Evolutionary conservation across 2,888 invertebrate species (phyloP), one percentile per base, ranked within the genome.

Genomic region (Athripsodes cinereus): DNA sequence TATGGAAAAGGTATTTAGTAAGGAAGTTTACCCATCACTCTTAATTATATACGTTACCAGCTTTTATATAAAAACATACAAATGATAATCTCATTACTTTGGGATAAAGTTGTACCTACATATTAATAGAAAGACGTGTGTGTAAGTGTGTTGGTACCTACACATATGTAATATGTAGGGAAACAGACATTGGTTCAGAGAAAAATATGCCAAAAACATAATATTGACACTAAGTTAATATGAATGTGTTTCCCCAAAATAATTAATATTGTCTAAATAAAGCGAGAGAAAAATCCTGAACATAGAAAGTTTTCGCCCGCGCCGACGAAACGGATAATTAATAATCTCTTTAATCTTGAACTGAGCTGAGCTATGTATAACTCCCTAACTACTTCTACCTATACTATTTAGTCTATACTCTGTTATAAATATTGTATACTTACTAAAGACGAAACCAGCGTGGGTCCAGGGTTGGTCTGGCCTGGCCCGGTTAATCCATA

Each of bases 321-420:
- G 31, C 60, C 48, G 50, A 52, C 59, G 51, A 56, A 26, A 35
- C 47, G 56, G 59, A 56, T 52, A 57, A 60, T 60, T 60, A 60
- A 60, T 60, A 60, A 60, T 57, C 53, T 40, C 51, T 54, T 54
- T 60, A 57, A 60, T 60, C 60, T 55, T 47, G 57, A 22, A 35
- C 53, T 40, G 40, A 31, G n/a, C 31, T 31, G 31, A n/a, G 44
- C 40, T 31, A 34, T 52, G 52, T 34, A 52, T 20, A 52, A 31
- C 35, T 52, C 52, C 20, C 52, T 26, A 26, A 26, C 26, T 26
- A 26, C 26, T 26, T 26, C 26, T 26, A 26, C 26, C 26, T 10
- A 26, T 26, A 10, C 26, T 26, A 26, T 10, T 26, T 26, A 26
- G n/a, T n/a, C n/a, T n/a, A n/a, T n/a, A n/a, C n/a, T n/a, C n/a